A percentile compares a stretch with the other conserved stretches of the same genome.
phyloP scores from a whole-genome alignment of 2,888 invertebrate species.

The Lapara coniferarum region DNA sequence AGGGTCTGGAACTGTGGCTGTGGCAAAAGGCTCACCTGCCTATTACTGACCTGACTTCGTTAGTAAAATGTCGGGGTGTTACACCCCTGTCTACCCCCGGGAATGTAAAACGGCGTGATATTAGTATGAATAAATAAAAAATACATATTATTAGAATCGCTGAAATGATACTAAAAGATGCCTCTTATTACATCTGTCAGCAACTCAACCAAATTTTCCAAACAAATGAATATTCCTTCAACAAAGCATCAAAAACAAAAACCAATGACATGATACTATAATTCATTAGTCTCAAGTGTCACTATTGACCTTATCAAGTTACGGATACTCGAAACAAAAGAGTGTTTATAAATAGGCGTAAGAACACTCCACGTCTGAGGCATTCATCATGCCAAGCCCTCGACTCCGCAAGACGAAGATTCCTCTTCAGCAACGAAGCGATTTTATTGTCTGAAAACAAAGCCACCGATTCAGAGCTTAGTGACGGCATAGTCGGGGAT shows the following conservation, averaged over 20 bases:
- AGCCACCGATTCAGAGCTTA: constrained; percentile 66
- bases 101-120: too few species aligned
- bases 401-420: constrained; percentile 51
- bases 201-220: background rate
- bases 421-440: constrained; percentile 68
- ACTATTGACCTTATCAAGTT: constrained; percentile 40
- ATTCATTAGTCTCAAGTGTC: constrained; percentile 7
- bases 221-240: background rate
- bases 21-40: too few species aligned
- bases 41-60: too few species aligned
- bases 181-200: too few species aligned
- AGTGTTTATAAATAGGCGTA: constrained; percentile 53
- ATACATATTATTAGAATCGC: too few species aligned
- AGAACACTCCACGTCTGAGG: constrained; percentile 60
- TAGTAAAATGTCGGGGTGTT: too few species aligned
- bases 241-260: background rate
- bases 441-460: constrained; percentile 77
- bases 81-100: too few species aligned
- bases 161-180: background rate
- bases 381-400: constrained; percentile 63
- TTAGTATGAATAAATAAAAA: too few species aligned
- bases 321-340: constrained; percentile 55
- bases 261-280: constrained; percentile 10
- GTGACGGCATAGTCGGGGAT: constrained; percentile 38
- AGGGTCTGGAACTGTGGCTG: too few species aligned